Evolutionary conservation across 2,113 vertebrate species (phyloP), one percentile per base, ranked within the genome.

Genomic region (Oophaga pumilio): DNA sequence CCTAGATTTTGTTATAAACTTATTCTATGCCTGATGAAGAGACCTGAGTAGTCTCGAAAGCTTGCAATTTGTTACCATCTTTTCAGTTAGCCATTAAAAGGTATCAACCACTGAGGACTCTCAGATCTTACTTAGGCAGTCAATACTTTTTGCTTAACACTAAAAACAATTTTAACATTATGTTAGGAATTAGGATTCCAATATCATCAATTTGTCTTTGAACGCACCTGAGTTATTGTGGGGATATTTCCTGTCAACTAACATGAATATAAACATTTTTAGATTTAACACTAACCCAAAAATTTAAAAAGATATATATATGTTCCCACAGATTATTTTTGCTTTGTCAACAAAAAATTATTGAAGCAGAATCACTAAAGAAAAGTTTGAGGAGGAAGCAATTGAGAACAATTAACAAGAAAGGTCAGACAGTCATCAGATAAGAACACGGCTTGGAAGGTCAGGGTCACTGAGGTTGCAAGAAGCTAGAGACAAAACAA

Each of bases 371-470:
- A 92, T 91, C 89, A 92, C 93, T 91, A 20, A 91, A 90, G 93
- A 92, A 94, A 94, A 93, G 94, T 93, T 96, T 93, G 94, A 93
- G 96, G 93, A 96, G 94, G 94, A 97, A 95, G 93, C 91, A 94
- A 97, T 96, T 97, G 94, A 95, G 91, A 90, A 92, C 93, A 96
- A 97, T 96, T 96, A 96, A 95, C 93, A 94, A 89, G 66, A 91
- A 93, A 94, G 92, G 95, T 96, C 94, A 97, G 94, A 96, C 84
- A 93, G 94, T 95, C 93, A 96, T 94, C 94, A 93, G 95, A 96
- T 96, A 96, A 96, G 91, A 91, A 93, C 88, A 90, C 91, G 91
- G 86, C 53, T 89, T 87, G 50, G 88, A 94, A 94, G 95, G 91
- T 96, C 92, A 92, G 89, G 85, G 93, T 94, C 95, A 94, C 91